Evolutionary conservation across 2,888 invertebrate species (phyloP).

Genomic region (Cylloceria caligata): DNA sequence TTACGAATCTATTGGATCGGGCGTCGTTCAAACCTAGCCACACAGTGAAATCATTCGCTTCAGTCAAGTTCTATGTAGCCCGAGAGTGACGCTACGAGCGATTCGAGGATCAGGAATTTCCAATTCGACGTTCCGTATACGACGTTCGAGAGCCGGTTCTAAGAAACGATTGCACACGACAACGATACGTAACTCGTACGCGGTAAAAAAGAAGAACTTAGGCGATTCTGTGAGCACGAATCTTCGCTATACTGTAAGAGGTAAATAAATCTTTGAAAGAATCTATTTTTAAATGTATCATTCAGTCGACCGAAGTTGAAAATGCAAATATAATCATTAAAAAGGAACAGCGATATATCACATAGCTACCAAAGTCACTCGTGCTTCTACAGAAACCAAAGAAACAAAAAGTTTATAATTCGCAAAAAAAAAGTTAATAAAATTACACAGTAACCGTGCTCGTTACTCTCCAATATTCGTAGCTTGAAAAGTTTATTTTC

Average conservation of each 20-base stretch:
- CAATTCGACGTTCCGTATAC: slow-evolving; percentile 48
- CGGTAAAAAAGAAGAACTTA: neutral
- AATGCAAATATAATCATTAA: neutral
- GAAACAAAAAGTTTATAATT: too few relatives aligned
- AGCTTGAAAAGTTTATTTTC: too few relatives aligned
- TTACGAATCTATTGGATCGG: slow-evolving; percentile 22
- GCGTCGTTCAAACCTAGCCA: neutral
- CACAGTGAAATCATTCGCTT: slow-evolving; percentile 30
- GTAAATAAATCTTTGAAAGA: slow-evolving; percentile 1
- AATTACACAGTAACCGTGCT: too few relatives aligned
- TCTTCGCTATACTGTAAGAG: neutral
- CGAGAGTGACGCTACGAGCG: neutral
- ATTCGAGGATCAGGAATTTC: slow-evolving; percentile 52
- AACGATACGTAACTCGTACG: slow-evolving; percentile 1
- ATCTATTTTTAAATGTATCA: neutral
- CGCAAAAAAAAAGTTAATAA: too few relatives aligned
- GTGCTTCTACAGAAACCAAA: too few relatives aligned
- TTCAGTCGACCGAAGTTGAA: neutral
- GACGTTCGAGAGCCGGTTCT: neutral
- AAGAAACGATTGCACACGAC: neutral
- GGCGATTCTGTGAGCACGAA: neutral
- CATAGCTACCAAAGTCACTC: too few relatives aligned
- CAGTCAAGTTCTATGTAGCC: slow-evolving; percentile 11
- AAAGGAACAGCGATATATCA: neutral
- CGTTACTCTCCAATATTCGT: too few relatives aligned